Conservation (phyloP, 1,140 invertebrate species). For the Drosophila pruinosa region DNA sequence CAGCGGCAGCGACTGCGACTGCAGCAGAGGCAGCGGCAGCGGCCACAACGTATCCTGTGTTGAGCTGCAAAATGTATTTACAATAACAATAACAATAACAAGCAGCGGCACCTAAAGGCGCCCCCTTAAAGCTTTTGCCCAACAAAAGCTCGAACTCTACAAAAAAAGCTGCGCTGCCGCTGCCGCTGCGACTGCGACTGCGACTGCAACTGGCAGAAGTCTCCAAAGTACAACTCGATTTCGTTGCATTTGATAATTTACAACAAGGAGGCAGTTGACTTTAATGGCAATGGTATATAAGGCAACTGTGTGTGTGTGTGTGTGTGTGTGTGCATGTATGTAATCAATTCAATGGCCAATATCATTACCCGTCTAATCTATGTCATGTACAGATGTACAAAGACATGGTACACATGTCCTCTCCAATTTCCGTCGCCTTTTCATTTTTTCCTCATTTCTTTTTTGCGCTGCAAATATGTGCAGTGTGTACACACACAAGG, state of each 20-base stretch:
- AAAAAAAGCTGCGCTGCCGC: background rate
- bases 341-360: background rate
- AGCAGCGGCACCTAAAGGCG: conserved; percentile 5
- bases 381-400: background rate
- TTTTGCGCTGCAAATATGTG: background rate
- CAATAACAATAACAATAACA: conserved; percentile 36
- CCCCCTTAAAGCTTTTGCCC: conserved; percentile 1
- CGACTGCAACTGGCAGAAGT: conserved; percentile 48
- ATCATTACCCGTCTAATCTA: conserved; percentile 7
- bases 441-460: background rate
- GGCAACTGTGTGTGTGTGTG: background rate
- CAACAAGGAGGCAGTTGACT: conserved; percentile 2
- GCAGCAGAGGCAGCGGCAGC: conserved; percentile 10
- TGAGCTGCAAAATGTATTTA: conserved; percentile 27
- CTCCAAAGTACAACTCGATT: conserved; percentile 42
- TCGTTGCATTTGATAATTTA: conserved; percentile 42
- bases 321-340: background rate
- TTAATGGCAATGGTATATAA: conserved; percentile 5
- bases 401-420: background rate
- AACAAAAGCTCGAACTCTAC: conserved; percentile 29
- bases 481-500: conserved; percentile 13
- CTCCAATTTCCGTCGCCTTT: background rate
- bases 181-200: background rate
- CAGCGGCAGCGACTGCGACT: background rate
- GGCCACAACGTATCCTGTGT: conserved; percentile 59